Evolutionary conservation across 2,888 invertebrate species (phyloP).

Genomic region (Pollenia labialis): DNA sequence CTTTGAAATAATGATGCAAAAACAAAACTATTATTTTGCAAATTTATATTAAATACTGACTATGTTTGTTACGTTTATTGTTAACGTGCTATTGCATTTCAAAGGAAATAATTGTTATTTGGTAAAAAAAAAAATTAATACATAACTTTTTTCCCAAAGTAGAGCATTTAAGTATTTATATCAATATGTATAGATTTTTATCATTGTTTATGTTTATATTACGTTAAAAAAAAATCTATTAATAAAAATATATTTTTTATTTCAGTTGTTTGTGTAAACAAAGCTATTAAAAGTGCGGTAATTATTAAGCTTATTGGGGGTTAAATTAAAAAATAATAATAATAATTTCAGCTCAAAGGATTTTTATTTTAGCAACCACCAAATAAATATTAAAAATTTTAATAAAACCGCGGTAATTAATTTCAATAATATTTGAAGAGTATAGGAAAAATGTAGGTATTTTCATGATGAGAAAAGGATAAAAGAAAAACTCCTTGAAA

Average conservation of each 20-base stretch:
- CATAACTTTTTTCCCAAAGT: background rate
- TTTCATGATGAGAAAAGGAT: too few species aligned
- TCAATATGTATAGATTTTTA: background rate
- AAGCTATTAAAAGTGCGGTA: slow-evolving; percentile 36
- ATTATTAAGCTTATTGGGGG: slow-evolving; percentile 66
- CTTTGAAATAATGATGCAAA: background rate
- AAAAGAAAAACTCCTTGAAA: too few species aligned
- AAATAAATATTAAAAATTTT: background rate
- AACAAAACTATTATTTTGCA: background rate
- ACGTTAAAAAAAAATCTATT: slow-evolving; percentile 1
- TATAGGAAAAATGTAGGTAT: too few species aligned
- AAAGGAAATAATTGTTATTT: slow-evolving; percentile 7
- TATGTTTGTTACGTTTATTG: background rate
- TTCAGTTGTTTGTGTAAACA: background rate
- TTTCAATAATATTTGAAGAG: too few species aligned
- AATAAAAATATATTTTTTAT: background rate
- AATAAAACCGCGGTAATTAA: background rate
- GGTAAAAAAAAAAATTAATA: background rate
- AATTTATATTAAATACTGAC: background rate
- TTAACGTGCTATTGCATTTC: background rate
- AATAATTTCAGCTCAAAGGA: background rate
- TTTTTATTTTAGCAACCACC: background rate
- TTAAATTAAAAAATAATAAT: slow-evolving; percentile 62
- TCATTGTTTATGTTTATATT: slow-evolving; percentile 14
- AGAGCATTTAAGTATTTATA: background rate